A percentile compares a stretch with the other conserved stretches of the same genome.
These are phyloP conservation scores for Orycteropus afer DNA, from an alignment of 2,113 vertebrate species.

Conservation along the genomic window DNA sequence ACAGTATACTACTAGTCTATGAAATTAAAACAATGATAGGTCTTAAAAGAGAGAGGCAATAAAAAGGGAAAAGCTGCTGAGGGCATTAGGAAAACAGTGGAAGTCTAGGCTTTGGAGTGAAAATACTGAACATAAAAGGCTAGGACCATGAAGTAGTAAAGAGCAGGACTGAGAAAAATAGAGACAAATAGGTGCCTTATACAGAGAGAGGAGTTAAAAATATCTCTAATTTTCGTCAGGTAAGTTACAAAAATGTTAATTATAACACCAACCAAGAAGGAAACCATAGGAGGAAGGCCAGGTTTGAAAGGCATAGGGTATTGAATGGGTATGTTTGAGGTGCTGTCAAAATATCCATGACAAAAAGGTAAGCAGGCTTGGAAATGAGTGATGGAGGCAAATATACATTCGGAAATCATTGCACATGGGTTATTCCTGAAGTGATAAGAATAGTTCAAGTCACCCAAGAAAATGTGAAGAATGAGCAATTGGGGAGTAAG, in stretches of 20 bases:
- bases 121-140: background rate
- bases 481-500: background rate
- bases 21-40: background rate
- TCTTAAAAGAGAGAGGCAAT: background rate
- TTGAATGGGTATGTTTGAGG: background rate
- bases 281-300: background rate
- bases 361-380: background rate
- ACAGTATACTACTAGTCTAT: background rate
- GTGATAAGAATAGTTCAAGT: background rate
- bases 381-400: background rate
- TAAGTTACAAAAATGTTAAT: background rate
- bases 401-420: background rate
- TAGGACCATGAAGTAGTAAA: background rate
- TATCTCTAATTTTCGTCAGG: background rate
- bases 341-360: background rate
- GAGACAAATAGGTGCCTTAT: background rate
- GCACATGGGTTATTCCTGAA: background rate
- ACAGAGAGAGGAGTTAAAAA: background rate
- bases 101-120: background rate
- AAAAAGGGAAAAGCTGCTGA: background rate
- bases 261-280: background rate
- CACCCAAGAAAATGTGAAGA: background rate
- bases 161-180: background rate
- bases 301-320: background rate
- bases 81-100: background rate